Percentiles rank a stretch among this genome's conserved stretches.
Conservation (phyloP, 2,797 vertebrate species). For the Typhlichthys eigenmanni region DNA sequence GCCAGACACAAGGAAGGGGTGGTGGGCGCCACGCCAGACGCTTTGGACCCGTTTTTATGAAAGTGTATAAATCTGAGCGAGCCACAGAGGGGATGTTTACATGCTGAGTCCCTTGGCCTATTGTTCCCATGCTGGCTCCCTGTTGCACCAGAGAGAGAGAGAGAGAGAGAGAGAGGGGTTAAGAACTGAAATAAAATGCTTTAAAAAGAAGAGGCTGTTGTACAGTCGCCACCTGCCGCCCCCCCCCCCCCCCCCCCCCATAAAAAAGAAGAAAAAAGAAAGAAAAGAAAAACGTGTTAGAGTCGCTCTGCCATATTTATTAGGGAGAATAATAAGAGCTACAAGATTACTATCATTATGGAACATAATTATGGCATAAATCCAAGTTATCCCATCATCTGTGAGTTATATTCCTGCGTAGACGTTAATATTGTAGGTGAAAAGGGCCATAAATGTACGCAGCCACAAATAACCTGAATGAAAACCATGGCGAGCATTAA, state of each 20-base stretch:
- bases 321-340: constrained; percentile 32
- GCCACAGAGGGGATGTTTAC: constrained; percentile 43
- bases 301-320: constrained; percentile 30
- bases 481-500: not conserved
- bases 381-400: constrained; percentile 32
- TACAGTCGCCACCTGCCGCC: constrained; percentile 45
- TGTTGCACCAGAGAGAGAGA: constrained; percentile 27
- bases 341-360: constrained; percentile 30
- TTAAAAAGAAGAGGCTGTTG: constrained; percentile 17
- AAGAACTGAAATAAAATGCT: constrained; percentile 39
- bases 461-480: constrained; percentile 12
- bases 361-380: constrained; percentile 41
- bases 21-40: constrained; percentile 54
- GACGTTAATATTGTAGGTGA: constrained; percentile 7
- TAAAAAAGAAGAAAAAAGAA: constrained; percentile 16
- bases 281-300: constrained; percentile 19
- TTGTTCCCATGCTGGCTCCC: constrained; percentile 54
- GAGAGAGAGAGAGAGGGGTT: not conserved
- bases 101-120: constrained; percentile 51
- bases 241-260: constrained; percentile 6
- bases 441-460: constrained; percentile 2
- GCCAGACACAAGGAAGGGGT: constrained; percentile 61
- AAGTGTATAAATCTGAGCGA: constrained; percentile 70
- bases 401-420: constrained; percentile 22
- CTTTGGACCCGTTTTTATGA: constrained; percentile 68